Base-by-base conservation (phyloP, 2,113 vertebrate species). In the Charina bottae region DNA sequence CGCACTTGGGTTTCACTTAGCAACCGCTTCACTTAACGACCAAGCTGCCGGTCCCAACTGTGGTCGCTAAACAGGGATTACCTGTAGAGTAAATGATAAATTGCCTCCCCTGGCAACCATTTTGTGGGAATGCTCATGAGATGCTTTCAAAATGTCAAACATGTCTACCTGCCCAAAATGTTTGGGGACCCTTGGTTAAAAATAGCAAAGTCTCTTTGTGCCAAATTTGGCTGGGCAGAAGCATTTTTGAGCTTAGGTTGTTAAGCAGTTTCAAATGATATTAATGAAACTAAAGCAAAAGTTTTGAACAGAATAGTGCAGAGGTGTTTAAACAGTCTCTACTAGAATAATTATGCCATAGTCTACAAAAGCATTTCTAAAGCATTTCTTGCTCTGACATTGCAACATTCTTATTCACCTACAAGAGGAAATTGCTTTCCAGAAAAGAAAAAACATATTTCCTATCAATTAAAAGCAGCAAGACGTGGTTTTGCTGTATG, bases 281-380 rank as follows among this genome's bases (percentile, higher is more conserved):
- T 23, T 8, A 85, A 62, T 64, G 21, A 8, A 86, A 55, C 19
- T 37, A 86, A n/a, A 54, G 46, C 58, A 64, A 37, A 85, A 42
- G 85, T 86, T 68, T 26, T 24, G 19, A 5, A 17, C 28, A 2
- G n/a, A 87, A 72, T 11, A 83, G 9, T 17, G 12, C n/a, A 89
- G 55, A 7, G 83, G 46, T 24, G 11, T 26, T 88, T 83, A 46
- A 92, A n/a, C 26, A 62, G 4, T 23, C 37, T 62, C 12, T 13
- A 78, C 49, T 83, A 86, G 0, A 93, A 92, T 56, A 0, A 46
- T 33, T 90, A 68, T 85, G 85, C 92, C 85, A 92, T 90, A 86
- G 53, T 17, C n/a, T 78, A 78, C 68, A 78, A 78, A 78, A 78
- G 68, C 68, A 78, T 37, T 78, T 33, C 68, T 78, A 62, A 89